These are phyloP conservation scores for Cybosia mesomella DNA, from an alignment of 2,888 invertebrate genomes.

Conservation along the genomic window DNA sequence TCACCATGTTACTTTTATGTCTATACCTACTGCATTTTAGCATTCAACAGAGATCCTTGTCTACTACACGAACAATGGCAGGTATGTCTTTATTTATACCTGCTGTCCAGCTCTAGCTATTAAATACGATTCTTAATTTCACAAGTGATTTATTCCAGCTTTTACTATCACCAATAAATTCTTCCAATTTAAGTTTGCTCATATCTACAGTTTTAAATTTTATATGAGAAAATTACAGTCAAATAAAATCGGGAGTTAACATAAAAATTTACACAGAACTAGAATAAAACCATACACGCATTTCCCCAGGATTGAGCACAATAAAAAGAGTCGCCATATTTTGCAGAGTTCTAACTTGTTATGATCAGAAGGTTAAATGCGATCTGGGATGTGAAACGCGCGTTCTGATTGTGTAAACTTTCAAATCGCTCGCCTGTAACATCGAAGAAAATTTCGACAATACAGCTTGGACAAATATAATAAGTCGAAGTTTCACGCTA, in stretches of 20 bases:
- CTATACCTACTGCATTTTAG: conserved; percentile 30
- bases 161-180: conserved; percentile 59
- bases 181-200: conserved; percentile 62
- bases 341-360: conserved; percentile 73
- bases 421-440: conserved; percentile 61
- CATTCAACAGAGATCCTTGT: conserved; percentile 36
- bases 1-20: conserved; percentile 27
- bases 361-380: conserved; percentile 69
- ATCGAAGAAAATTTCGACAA: conserved; percentile 45
- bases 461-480: conserved; percentile 60
- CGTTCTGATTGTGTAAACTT: conserved; percentile 69
- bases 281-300: conserved; percentile 65
- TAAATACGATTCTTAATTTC: conserved; percentile 14
- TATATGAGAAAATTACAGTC: conserved; percentile 62
- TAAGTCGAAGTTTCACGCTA: conserved; percentile 35
- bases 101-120: neutral
- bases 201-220: conserved; percentile 61
- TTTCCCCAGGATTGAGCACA: conserved; percentile 56
- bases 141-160: conserved; percentile 46
- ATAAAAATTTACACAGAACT: conserved; percentile 72
- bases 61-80: no score
- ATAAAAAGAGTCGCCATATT: conserved; percentile 77
- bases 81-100: neutral
- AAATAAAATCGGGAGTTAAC: conserved; percentile 62
- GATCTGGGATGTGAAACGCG: conserved; percentile 57